A percentile compares a stretch with the other conserved stretches of the same genome.
Evolutionary conservation across 2,797 vertebrate species (phyloP).

Genomic region (Pyrocephalus nanus): DNA sequence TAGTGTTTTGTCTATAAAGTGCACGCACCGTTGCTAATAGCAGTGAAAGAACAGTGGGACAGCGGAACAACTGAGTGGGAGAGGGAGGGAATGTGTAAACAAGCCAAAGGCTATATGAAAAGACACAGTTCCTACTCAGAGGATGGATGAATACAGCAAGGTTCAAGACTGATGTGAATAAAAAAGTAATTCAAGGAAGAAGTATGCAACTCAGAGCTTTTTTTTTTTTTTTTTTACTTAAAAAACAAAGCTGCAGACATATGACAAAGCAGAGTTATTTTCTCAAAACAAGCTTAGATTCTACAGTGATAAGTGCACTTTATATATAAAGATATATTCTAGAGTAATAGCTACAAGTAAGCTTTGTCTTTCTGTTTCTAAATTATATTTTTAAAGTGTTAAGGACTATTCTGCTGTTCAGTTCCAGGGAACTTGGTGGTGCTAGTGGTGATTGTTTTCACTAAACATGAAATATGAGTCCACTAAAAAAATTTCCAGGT

Average conservation of each 20-base stretch:
- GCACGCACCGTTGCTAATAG: neutral
- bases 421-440: neutral
- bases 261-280: neutral
- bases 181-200: neutral
- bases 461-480: neutral
- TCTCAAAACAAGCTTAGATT: neutral
- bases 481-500: neutral
- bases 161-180: neutral
- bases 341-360: neutral
- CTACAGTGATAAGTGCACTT: neutral
- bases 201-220: neutral
- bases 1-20: constrained; percentile 6
- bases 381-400: neutral
- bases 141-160: neutral
- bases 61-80: neutral
- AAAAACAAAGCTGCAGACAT: neutral
- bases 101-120: neutral
- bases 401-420: neutral
- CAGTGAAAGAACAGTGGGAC: neutral
- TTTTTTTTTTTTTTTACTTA: neutral
- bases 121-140: neutral
- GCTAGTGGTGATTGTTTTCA: neutral
- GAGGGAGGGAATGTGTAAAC: constrained; percentile 1
- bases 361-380: neutral
- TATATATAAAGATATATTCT: neutral